These are phyloP conservation scores for Bursaphelenchus okinawaensis DNA, from an alignment of 2,888 invertebrate genomes.

Conservation along the genomic window DNA sequence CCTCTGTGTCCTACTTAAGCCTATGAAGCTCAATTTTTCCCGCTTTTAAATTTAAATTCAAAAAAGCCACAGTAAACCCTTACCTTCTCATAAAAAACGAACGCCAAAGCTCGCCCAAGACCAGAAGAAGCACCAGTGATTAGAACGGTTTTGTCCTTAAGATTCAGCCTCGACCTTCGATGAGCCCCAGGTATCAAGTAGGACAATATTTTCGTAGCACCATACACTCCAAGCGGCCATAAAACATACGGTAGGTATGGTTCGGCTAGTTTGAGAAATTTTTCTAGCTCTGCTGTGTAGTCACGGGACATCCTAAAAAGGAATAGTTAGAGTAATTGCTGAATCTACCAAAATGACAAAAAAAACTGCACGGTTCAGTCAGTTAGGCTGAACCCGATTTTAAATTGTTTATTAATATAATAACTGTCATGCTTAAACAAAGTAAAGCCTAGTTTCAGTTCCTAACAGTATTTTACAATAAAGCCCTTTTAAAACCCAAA, in stretches of 20 bases:
- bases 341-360: too few relatives aligned
- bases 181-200: slow-evolving; percentile 45
- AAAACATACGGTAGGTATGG: slow-evolving; percentile 29
- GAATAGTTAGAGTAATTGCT: too few relatives aligned
- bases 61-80: neutral
- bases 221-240: slow-evolving; percentile 28
- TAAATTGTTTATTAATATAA: too few relatives aligned
- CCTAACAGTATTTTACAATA: too few relatives aligned
- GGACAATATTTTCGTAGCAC: slow-evolving; percentile 19
- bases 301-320: neutral
- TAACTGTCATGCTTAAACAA: too few relatives aligned
- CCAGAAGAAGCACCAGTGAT: slow-evolving; percentile 52
- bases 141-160: slow-evolving; percentile 43
- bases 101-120: slow-evolving; percentile 43
- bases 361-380: too few relatives aligned
- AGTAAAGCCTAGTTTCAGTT: too few relatives aligned
- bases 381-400: too few relatives aligned
- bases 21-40: neutral
- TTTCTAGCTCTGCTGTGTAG: neutral
- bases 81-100: slow-evolving; percentile 36
- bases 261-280: slow-evolving; percentile 3
- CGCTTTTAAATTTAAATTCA: neutral
- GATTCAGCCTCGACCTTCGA: slow-evolving; percentile 31
- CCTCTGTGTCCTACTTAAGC: too few relatives aligned
- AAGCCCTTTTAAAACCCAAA: too few relatives aligned